Conservation (phyloP, 2,888 invertebrate species). For the Yponomeuta plumbellus region DNA sequence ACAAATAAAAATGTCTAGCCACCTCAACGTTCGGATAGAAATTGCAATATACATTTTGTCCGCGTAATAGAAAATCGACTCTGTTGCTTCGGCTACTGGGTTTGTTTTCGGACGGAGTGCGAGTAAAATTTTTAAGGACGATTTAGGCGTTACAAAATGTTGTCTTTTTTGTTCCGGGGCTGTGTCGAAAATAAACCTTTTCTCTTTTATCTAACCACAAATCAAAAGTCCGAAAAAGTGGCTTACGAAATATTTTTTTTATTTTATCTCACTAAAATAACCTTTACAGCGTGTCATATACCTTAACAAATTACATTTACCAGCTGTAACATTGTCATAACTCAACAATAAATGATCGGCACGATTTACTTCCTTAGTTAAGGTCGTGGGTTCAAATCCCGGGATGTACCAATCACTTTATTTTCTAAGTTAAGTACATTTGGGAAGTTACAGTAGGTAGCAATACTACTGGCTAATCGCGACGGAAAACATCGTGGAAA, state of each 20-base stretch:
- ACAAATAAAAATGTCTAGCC: conserved; percentile 73
- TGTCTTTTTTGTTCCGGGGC: conserved; percentile 72
- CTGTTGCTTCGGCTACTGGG: conserved; percentile 25
- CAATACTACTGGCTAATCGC: too few relatives aligned
- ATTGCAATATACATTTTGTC: conserved; percentile 60
- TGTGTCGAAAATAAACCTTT: conserved; percentile 70
- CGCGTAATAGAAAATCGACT: conserved; percentile 38
- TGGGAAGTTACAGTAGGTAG: too few relatives aligned
- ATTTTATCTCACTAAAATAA: background rate
- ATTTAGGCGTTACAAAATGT: conserved; percentile 54
- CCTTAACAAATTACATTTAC: too few relatives aligned
- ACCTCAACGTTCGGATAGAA: conserved; percentile 66
- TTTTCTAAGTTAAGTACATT: too few relatives aligned
- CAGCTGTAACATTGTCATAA: too few relatives aligned
- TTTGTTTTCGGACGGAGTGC: background rate
- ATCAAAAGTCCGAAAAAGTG: background rate
- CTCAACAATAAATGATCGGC: too few relatives aligned
- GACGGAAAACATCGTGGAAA: too few relatives aligned
- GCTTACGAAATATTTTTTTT: background rate
- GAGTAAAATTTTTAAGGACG: conserved; percentile 23
- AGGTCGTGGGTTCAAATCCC: too few relatives aligned
- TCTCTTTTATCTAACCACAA: conserved; percentile 14
- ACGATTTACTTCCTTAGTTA: too few relatives aligned
- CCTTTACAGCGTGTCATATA: too few relatives aligned
- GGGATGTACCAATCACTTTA: too few relatives aligned